These are phyloP conservation scores for Syrrhaptes paradoxus DNA, from an alignment of 2,113 vertebrate species.

Conservation along the genomic window DNA sequence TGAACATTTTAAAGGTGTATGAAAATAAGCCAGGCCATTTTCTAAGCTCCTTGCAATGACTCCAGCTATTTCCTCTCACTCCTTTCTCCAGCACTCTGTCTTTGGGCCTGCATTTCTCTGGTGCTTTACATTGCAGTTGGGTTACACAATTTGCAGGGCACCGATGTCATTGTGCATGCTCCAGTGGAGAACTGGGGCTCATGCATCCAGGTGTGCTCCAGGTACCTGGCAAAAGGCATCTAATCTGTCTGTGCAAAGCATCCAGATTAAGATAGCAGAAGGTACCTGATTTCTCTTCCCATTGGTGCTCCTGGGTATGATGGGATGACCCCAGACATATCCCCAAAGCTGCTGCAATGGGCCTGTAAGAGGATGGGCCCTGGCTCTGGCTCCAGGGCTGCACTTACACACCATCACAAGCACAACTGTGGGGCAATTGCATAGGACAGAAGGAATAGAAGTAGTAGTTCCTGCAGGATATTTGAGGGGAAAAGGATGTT, in stretches of 20 bases:
- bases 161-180: rapidly evolving
- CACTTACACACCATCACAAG: background rate
- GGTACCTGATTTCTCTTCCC: background rate
- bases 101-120: background rate
- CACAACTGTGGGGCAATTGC: background rate
- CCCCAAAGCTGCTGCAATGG: background rate
- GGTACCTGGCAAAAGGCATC: background rate
- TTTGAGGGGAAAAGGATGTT: background rate
- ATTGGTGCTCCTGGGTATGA: background rate
- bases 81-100: background rate
- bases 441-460: background rate
- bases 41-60: background rate
- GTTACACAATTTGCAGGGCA: background rate
- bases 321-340: background rate
- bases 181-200: background rate
- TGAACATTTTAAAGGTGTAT: background rate
- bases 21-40: background rate
- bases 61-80: background rate
- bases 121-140: rapidly evolving
- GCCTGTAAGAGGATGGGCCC: too few species aligned
- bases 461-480: background rate
- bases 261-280: rapidly evolving
- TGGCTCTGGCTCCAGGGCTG: background rate
- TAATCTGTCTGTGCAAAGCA: background rate
- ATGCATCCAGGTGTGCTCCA: background rate